Percentiles rank a stretch among this genome's conserved stretches.
Conservation (phyloP, 2,888 invertebrate genomes). For the Norana najaformis region DNA sequence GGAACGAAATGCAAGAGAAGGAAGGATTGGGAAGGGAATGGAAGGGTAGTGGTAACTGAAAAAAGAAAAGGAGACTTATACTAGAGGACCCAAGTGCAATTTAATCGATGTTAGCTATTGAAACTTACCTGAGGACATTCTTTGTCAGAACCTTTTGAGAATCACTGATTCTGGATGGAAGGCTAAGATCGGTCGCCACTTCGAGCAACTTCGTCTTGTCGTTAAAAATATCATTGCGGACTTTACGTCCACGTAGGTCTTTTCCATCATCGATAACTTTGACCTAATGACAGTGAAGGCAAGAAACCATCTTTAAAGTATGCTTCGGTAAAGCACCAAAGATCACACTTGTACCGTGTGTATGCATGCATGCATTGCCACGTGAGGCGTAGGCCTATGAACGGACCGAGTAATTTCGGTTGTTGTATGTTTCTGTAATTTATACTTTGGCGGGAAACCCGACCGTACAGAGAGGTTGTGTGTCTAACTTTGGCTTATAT, state of each 20-base stretch:
- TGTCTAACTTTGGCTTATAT: no score
- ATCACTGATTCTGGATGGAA: constrained; percentile 32
- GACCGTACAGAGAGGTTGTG: no score
- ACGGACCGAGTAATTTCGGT: no score
- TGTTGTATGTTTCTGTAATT: no score
- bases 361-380: no score
- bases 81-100: no score
- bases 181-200: constrained; percentile 46
- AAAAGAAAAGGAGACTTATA: no score
- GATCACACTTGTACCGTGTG: background rate
- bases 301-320: background rate
- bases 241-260: constrained; percentile 43
- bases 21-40: no score
- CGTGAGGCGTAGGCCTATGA: no score
- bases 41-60: no score
- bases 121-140: constrained; percentile 45
- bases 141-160: constrained; percentile 35
- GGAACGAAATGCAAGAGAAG: no score
- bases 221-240: constrained; percentile 54
- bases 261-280: constrained; percentile 55
- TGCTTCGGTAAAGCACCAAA: background rate
- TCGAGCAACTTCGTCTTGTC: constrained; percentile 49
- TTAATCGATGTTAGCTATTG: constrained; percentile 41
- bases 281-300: constrained; percentile 48
- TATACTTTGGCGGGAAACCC: no score